These are phyloP conservation scores for Chelonus formosanus DNA, from an alignment of 2,888 invertebrate genomes.

Conservation along the genomic window DNA sequence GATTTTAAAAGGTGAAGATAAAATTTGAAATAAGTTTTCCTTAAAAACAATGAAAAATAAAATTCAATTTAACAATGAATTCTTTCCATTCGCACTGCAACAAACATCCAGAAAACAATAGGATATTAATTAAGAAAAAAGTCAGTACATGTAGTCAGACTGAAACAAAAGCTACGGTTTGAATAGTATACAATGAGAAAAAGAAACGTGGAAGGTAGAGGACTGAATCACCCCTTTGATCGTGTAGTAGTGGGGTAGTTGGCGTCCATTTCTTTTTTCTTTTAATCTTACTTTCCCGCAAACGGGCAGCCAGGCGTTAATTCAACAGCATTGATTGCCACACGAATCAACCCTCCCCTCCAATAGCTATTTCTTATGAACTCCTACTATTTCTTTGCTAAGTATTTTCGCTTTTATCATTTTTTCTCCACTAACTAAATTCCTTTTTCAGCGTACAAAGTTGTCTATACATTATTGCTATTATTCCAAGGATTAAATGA, in stretches of 20 bases:
- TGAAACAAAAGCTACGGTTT: conserved; percentile 1
- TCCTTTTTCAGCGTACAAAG: not conserved
- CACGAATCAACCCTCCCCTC: conserved; percentile 51
- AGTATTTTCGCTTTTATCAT: not conserved
- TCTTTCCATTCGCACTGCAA: conserved; percentile 8
- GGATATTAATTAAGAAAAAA: conserved; percentile 1
- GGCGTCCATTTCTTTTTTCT: conserved; percentile 63
- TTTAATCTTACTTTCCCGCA: conserved; percentile 64
- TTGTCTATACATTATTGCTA: too few species aligned
- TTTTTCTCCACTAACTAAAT: not conserved
- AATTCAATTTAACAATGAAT: too few species aligned
- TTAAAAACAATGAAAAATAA: too few species aligned
- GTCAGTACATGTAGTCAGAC: conserved; percentile 10
- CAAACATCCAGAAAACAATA: conserved; percentile 30
- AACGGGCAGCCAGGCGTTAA: conserved; percentile 65
- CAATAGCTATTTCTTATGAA: conserved; percentile 5
- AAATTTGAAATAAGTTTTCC: too few species aligned
- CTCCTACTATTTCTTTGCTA: conserved; percentile 26
- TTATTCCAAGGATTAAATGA: too few species aligned
- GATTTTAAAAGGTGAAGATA: too few species aligned
- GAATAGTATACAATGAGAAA: conserved; percentile 9
- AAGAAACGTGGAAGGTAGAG: conserved; percentile 20
- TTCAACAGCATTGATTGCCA: conserved; percentile 65
- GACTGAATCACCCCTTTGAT: conserved; percentile 37
- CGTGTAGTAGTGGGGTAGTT: conserved; percentile 46